phyloP scores from a whole-genome alignment of 2,797 vertebrate species.

The Eptatretus atami region DNA sequence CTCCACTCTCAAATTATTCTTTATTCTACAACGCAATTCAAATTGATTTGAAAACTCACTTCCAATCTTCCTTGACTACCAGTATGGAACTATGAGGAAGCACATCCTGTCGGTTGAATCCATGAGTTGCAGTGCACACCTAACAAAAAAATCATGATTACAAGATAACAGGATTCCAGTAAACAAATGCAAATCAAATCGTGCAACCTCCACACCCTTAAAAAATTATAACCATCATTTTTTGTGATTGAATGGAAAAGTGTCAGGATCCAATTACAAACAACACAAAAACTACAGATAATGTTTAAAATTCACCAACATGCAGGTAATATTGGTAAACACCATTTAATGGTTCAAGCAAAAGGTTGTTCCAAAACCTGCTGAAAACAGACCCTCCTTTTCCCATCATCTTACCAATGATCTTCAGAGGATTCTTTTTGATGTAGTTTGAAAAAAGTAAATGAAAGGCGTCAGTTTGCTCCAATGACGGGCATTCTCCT shows the following conservation, averaged over 20 bases:
- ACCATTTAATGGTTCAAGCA: no score
- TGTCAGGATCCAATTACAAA: no score
- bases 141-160: slow-evolving; percentile 13
- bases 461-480: slow-evolving; percentile 54
- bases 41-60: slow-evolving; percentile 21
- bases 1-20: no score
- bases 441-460: slow-evolving; percentile 43
- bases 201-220: not conserved
- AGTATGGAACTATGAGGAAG: slow-evolving; percentile 85
- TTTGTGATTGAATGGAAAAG: no score
- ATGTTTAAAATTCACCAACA: no score
- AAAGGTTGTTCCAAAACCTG: no score
- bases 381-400: no score
- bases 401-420: slow-evolving; percentile 32
- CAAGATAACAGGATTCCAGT: not conserved
- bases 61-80: slow-evolving; percentile 97
- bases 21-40: no score
- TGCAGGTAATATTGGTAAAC: no score
- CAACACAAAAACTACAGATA: no score
- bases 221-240: no score
- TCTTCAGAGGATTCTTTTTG: slow-evolving; percentile 52
- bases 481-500: slow-evolving; percentile 58
- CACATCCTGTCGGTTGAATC: slow-evolving; percentile 97
- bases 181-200: not conserved
- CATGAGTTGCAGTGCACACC: slow-evolving; percentile 96